Conservation (phyloP, 2,888 invertebrate genomes). For the Drosophila mimetica region DNA sequence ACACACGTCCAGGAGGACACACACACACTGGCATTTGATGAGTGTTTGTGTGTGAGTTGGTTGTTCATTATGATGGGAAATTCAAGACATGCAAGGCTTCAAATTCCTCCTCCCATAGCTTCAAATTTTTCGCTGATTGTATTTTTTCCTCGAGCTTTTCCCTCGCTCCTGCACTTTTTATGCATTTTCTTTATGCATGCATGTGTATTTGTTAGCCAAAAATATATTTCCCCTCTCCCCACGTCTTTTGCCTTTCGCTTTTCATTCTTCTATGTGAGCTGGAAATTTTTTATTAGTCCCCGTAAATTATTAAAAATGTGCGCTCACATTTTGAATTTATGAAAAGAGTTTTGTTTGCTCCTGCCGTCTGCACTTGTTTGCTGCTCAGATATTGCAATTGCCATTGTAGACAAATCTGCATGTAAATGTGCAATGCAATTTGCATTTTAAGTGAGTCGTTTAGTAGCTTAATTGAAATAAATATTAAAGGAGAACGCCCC, state of each 20-base stretch:
- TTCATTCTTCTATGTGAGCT: constrained; percentile 20
- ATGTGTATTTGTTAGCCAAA: constrained; percentile 35
- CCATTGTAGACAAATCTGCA: constrained; percentile 44
- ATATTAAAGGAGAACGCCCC: constrained; percentile 51
- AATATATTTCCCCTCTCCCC: constrained; percentile 19
- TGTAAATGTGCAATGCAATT: constrained; percentile 63
- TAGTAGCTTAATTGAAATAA: constrained; percentile 70
- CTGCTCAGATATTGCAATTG: constrained; percentile 43
- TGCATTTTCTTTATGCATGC: constrained; percentile 22
- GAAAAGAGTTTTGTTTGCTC: constrained; percentile 45
- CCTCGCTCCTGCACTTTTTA: not conserved
- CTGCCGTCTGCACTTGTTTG: constrained; percentile 22
- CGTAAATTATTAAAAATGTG: constrained; percentile 56
- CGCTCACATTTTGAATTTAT: constrained; percentile 42
- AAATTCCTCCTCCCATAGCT: not conserved
- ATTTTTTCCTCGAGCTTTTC: constrained; percentile 7
- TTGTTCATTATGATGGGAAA: constrained; percentile 59
- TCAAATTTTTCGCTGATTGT: constrained; percentile 15
- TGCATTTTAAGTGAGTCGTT: constrained; percentile 79
- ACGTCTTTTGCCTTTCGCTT: constrained; percentile 1
- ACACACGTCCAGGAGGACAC: constrained; percentile 9
- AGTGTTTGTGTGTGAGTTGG: not conserved
- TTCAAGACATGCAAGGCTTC: constrained; percentile 30
- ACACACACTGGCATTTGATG: constrained; percentile 2
- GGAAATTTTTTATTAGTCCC: constrained; percentile 35